A percentile compares a stretch with the other conserved stretches of the same genome.
Conservation (phyloP, 2,888 invertebrate species). For the Isotomurus palustris region DNA sequence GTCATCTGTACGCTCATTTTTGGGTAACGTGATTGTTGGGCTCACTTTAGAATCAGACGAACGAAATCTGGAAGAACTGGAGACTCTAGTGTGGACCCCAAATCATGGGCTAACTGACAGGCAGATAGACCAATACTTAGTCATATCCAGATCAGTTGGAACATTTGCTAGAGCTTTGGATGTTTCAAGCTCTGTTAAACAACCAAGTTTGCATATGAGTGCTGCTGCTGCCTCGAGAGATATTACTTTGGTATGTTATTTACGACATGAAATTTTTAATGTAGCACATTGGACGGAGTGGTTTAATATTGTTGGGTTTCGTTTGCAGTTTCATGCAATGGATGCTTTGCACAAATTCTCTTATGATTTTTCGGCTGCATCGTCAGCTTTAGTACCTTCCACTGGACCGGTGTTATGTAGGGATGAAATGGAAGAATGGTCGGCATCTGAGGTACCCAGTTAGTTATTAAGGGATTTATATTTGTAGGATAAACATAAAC, state of each 20-base stretch:
- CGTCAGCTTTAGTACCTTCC: constrained; percentile 87
- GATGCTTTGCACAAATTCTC: constrained; percentile 87
- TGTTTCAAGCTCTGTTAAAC: constrained; percentile 95
- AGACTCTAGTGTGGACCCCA: constrained; percentile 92
- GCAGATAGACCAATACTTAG: constrained; percentile 98
- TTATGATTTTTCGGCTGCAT: constrained; percentile 86
- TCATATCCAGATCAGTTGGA: constrained; percentile 81
- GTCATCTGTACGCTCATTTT: background rate
- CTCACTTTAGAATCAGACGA: constrained; percentile 57
- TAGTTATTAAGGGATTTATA: background rate
- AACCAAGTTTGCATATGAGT: constrained; percentile 98
- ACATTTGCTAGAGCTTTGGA: constrained; percentile 98
- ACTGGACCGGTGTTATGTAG: constrained; percentile 93
- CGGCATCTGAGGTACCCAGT: constrained; percentile 76
- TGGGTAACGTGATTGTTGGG: background rate
- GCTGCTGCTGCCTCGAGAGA: constrained; percentile 98
- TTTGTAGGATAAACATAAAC: background rate
- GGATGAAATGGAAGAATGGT: constrained; percentile 99
- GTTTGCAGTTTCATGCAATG: constrained; percentile 89
- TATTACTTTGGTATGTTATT: constrained; percentile 84
- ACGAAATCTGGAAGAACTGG: constrained; percentile 70
- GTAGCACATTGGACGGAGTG: background rate
- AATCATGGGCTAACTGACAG: constrained; percentile 84
- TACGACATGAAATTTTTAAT: background rate
- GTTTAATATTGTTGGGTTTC: constrained; percentile 20